Percentiles rank a stretch among this genome's conserved stretches.
These are phyloP conservation scores for Onychomys leucogaster DNA, from an alignment of 2,797 vertebrate species.

Conservation along the genomic window DNA sequence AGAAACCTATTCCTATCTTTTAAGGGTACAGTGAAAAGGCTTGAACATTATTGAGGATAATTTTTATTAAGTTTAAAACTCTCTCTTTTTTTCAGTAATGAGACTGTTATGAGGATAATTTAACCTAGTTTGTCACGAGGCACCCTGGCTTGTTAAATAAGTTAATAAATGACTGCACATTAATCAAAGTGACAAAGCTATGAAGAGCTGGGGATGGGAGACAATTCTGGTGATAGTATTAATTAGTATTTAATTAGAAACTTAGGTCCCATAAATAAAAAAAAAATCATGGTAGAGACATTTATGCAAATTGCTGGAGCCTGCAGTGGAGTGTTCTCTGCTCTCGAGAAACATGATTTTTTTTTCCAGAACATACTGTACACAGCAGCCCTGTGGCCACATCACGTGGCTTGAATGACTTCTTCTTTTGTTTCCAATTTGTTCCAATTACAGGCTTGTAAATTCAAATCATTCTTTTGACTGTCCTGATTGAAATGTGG, in stretches of 20 bases:
- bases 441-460: conserved; percentile 75
- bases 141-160: conserved; percentile 92
- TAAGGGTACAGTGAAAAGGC: conserved; percentile 87
- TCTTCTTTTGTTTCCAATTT: conserved; percentile 77
- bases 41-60: conserved; percentile 93
- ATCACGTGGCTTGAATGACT: conserved; percentile 67
- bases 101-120: conserved; percentile 92
- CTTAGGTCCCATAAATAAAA: conserved; percentile 93
- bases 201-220: conserved; percentile 93
- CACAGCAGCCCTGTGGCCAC: conserved; percentile 69
- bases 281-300: conserved; percentile 87
- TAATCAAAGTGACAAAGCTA: conserved; percentile 96
- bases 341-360: conserved; percentile 81
- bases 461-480: conserved; percentile 75
- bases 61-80: conserved; percentile 96
- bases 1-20: conserved; percentile 91
- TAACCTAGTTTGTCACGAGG: conserved; percentile 95
- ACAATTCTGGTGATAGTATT: conserved; percentile 95
- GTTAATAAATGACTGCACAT: conserved; percentile 97
- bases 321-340: conserved; percentile 78
- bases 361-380: conserved; percentile 54
- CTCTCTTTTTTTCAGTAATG: conserved; percentile 87
- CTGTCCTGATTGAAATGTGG: conserved; percentile 70
- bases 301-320: conserved; percentile 88
- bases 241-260: conserved; percentile 99